Evolutionary conservation across 1,140 invertebrate species (phyloP), one percentile per base, ranked within the genome.

Genomic region (Achroia grisella): DNA sequence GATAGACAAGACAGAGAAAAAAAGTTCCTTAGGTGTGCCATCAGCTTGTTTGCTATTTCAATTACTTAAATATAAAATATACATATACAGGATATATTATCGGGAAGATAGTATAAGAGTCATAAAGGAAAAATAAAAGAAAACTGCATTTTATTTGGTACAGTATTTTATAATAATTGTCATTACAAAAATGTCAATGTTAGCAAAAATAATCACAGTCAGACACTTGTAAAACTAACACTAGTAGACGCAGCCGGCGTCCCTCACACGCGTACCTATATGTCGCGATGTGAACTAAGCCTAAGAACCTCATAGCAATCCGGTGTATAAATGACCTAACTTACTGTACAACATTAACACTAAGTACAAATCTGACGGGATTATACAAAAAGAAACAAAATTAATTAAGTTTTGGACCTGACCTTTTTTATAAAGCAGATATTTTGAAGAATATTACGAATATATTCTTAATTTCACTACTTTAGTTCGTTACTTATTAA

Each of bases 151-250:
- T 46, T 67, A 71, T 76, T 80, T 83, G 74, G 79, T 83, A 81
- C 65, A 76, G 59, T 79, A 71, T 77, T 79, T 78, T 67, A 64
- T 82, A 23, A 73, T 76, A 81, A 68, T 80, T 81, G 76, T 84
- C 77, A 81, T 84, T 80, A 84, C 69, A 84, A 78, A 78, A 81
- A 80, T 75, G 75, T 81, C 75, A 81, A 80, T 81, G 76, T 80
- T 82, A 84, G 74, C 80, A 84, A 75, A 75, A 77, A 84, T 75
- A 84, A 84, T 84, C 80, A 84, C 80, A 84, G 80, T 82, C 74
- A 64, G 70, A 80, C 74, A 78, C 80, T 71, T 72, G 54, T 59
- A 71, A 49, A 44, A 51, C 58, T 17, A 37, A 37, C 13, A 37
- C 35, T 37, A 23, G 17, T 23, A 23, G 17, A 23, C 17, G 17